Evolutionary conservation across 2,113 vertebrate species (phyloP).

Genomic region (Phylloscopus trochilus): DNA sequence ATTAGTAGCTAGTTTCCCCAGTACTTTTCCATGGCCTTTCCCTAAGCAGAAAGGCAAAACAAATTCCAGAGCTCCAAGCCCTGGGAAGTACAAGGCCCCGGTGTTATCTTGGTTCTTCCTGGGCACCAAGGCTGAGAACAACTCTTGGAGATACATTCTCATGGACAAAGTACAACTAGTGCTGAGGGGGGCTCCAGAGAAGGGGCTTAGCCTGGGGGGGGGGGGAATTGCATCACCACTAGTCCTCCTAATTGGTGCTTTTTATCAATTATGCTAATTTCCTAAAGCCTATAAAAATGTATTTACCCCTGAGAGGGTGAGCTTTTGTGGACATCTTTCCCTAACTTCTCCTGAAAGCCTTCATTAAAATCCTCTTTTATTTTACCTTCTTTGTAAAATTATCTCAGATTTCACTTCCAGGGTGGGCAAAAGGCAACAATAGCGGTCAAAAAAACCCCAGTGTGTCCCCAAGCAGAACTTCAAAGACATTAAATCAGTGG

Average conservation of each 20-base stretch:
- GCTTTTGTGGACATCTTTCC: neutral
- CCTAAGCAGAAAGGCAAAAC: neutral
- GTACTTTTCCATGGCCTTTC: neutral
- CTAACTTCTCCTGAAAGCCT: too few relatives aligned
- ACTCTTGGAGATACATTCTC: neutral
- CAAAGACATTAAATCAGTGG: neutral
- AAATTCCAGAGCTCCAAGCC: neutral
- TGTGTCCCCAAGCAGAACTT: neutral
- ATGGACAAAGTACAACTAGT: neutral
- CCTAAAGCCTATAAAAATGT: neutral
- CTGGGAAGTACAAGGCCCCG: neutral
- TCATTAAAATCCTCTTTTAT: neutral
- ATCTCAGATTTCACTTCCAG: neutral
- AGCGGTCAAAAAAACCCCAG: neutral
- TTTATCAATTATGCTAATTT: neutral
- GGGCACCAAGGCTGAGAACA: neutral
- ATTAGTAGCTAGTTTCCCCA: too few relatives aligned
- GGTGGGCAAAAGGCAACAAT: neutral
- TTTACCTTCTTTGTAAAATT: neutral
- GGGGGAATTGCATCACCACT: neutral
- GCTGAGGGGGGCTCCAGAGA: too few relatives aligned
- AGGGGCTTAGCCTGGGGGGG: too few relatives aligned
- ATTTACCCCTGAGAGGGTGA: accelerated
- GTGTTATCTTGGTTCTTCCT: too few relatives aligned
- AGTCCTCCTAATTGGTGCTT: neutral